phyloP scores from a whole-genome alignment of 2,888 invertebrate species.

The Nephrotoma appendiculata region DNA sequence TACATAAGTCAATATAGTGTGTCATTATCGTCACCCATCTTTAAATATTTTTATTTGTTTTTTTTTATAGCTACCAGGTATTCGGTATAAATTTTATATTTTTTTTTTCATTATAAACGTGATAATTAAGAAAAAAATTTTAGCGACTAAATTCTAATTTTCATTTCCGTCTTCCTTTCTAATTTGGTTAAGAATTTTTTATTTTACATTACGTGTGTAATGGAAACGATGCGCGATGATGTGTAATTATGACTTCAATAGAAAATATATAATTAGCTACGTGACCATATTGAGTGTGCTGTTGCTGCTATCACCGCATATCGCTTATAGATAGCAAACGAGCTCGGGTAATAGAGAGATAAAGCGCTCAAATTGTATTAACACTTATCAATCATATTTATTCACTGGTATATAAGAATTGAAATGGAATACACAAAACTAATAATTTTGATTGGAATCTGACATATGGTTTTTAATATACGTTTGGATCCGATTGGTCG shows the following conservation, averaged over 20 bases:
- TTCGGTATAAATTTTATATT: not conserved
- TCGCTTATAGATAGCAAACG: not conserved
- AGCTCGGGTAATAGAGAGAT: not conserved
- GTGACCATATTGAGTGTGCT: not conserved
- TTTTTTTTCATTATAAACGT: not conserved
- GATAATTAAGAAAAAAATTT: not conserved
- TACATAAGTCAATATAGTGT: not conserved
- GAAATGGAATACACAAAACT: not conserved
- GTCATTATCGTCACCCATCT: not conserved
- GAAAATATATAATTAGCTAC: not conserved
- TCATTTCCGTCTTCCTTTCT: not conserved
- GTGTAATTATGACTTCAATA: not conserved
- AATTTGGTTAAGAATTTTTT: not conserved
- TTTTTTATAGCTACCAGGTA: not conserved
- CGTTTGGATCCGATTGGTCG: not conserved
- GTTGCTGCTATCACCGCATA: not conserved
- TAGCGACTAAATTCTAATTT: not conserved
- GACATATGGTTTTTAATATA: not conserved
- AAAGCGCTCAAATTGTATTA: not conserved
- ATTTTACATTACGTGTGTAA: not conserved
- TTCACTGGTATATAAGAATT: not conserved
- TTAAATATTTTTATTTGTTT: not conserved
- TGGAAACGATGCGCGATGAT: not conserved
- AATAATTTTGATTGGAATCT: not conserved
- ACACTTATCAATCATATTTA: not conserved